phyloP scores from a whole-genome alignment of 2,888 invertebrate species.

The Drosophila setosimentum region DNA sequence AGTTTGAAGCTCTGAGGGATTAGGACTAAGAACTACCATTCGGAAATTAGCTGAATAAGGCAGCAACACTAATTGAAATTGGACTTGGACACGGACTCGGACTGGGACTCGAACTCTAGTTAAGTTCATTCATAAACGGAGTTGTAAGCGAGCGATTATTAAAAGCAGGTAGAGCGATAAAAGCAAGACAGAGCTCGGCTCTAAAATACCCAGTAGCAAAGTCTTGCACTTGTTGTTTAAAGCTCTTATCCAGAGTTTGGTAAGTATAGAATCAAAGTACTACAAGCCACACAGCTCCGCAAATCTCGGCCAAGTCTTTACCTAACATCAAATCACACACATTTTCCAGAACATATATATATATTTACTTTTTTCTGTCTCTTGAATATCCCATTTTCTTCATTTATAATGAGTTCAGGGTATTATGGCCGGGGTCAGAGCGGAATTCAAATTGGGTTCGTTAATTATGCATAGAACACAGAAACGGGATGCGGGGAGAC shows the following conservation, averaged over 20 bases:
- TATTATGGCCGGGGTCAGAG: not conserved
- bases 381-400: not conserved
- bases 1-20: not conserved
- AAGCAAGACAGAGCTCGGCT: not conserved
- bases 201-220: not conserved
- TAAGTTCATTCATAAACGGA: conserved; percentile 26
- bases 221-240: not conserved
- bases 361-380: not conserved
- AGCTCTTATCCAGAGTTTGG: not conserved
- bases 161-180: not conserved
- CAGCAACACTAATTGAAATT: conserved; percentile 54
- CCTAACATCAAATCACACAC: not conserved
- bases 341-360: not conserved
- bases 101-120: conserved; percentile 2
- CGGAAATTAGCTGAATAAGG: conserved; percentile 45
- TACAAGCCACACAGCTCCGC: no score
- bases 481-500: not conserved
- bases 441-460: not conserved
- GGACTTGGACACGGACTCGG: conserved; percentile 1
- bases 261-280: no score
- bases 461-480: not conserved
- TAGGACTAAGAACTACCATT: not conserved
- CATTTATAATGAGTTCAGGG: not conserved
- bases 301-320: not conserved
- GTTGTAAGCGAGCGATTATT: conserved; percentile 21